Conservation (phyloP, 2,113 vertebrate genomes). For the Lamprotornis superbus region DNA sequence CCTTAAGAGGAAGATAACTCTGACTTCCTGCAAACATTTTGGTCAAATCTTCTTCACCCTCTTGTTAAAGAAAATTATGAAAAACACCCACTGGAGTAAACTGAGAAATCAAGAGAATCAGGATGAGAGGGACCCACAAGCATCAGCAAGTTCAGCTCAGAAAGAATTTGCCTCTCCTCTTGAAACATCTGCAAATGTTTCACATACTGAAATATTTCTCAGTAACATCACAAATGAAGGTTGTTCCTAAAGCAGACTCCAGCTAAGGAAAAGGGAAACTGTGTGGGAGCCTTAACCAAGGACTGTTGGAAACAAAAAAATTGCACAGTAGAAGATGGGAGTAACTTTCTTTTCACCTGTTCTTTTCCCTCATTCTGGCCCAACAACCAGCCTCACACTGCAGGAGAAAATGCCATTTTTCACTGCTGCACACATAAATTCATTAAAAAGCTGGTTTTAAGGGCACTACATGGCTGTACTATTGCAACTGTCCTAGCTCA, state of each 20-base stretch:
- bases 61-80: neutral
- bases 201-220: neutral
- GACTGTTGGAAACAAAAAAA: neutral
- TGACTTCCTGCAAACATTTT: neutral
- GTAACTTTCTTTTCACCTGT: neutral
- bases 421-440: neutral
- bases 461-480: neutral
- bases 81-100: neutral
- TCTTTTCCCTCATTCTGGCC: neutral
- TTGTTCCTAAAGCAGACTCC: neutral
- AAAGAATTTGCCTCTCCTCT: neutral
- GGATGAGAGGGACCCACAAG: neutral
- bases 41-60: neutral
- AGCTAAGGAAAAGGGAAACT: neutral
- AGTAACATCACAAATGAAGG: neutral
- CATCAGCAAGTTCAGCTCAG: neutral
- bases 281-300: neutral
- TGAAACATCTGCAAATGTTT: neutral
- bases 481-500: neutral
- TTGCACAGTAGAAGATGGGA: neutral
- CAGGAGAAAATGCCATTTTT: neutral
- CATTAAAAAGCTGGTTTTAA: neutral
- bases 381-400: neutral
- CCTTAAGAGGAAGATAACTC: neutral
- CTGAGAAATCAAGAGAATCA: neutral